Percentiles rank a stretch among this genome's conserved stretches.
These are phyloP conservation scores for Sander lucioperca DNA, from an alignment of 2,113 vertebrate genomes.

Conservation along the genomic window DNA sequence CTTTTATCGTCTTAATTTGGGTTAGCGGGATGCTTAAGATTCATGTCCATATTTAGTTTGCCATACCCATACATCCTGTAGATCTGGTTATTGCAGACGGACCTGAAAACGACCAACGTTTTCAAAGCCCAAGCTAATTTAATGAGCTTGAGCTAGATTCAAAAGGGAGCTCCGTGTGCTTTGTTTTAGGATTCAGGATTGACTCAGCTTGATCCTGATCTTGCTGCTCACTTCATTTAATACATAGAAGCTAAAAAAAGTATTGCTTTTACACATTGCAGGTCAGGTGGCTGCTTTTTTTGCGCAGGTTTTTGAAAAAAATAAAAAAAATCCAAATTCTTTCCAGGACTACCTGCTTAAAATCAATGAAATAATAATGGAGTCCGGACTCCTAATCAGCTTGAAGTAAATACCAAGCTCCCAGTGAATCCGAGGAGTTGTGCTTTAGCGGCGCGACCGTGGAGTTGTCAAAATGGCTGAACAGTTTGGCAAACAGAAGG, in stretches of 20 bases:
- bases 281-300: not conserved
- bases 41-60: not conserved
- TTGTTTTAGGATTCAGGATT: not conserved
- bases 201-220: not conserved
- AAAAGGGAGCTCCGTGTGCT: not conserved
- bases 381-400: not conserved
- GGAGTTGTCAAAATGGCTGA: conserved; percentile 40
- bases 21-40: not conserved
- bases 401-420: not conserved
- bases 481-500: conserved; percentile 10
- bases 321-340: not conserved
- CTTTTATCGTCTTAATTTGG: not conserved
- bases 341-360: not conserved
- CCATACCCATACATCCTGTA: not conserved
- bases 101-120: no score
- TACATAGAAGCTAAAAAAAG: not conserved
- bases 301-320: not conserved
- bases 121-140: not conserved
- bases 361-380: not conserved
- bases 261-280: not conserved
- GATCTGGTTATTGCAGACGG: not conserved
- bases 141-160: not conserved
- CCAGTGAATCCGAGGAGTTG: not conserved
- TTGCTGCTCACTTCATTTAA: not conserved
- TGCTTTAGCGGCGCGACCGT: not conserved